Percentiles rank a stretch among this genome's conserved stretches.
These are phyloP conservation scores for Fundulus diaphanus DNA, from an alignment of 2,797 vertebrate genomes.

Conservation along the genomic window DNA sequence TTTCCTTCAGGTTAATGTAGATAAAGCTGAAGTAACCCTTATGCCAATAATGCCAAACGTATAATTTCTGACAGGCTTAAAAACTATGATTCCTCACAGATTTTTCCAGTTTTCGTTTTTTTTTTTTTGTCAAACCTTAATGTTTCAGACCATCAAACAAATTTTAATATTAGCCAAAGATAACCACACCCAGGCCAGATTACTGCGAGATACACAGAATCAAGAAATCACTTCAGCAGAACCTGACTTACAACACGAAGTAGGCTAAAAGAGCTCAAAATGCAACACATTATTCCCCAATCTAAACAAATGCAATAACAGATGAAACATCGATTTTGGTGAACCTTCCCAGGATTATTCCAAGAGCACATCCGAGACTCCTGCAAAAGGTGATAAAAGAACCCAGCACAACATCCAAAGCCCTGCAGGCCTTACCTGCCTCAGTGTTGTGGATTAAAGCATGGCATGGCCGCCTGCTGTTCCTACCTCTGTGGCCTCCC, in stretches of 20 bases:
- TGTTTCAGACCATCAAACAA: constrained; percentile 2
- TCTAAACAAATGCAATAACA: background rate
- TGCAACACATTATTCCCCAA: background rate
- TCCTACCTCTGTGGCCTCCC: background rate
- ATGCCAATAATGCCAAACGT: background rate
- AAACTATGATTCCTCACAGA: background rate
- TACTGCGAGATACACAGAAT: background rate
- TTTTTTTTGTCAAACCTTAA: background rate
- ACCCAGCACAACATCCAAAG: background rate
- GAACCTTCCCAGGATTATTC: too few relatives aligned
- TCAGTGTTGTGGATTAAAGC: too few relatives aligned
- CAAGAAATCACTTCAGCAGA: background rate
- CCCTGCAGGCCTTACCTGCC: background rate
- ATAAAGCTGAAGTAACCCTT: constrained; percentile 31
- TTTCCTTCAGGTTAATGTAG: constrained; percentile 24
- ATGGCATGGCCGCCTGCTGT: background rate
- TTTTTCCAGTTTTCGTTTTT: background rate
- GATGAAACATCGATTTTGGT: background rate
- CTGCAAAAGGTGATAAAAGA: background rate
- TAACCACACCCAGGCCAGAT: constrained; percentile 1
- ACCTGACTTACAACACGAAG: background rate
- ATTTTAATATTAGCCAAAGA: constrained; percentile 1
- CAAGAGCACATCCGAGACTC: background rate
- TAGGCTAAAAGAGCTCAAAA: background rate
- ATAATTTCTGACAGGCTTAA: background rate